Evolutionary conservation across 2,888 invertebrate species (phyloP).

Genomic region (Oeneis ivallda): DNA sequence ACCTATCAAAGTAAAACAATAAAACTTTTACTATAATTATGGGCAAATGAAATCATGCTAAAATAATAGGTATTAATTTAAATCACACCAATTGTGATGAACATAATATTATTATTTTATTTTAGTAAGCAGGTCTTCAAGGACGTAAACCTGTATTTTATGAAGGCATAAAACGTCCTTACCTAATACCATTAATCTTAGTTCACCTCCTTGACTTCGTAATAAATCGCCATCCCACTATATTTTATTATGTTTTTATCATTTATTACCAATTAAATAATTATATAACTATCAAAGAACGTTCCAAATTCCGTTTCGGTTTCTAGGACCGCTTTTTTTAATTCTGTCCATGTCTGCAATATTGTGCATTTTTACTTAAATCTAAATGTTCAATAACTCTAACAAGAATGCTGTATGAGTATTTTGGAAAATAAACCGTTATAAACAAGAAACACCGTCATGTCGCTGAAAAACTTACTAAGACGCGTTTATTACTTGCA

Average conservation of each 20-base stretch:
- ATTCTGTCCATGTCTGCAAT: too few relatives aligned
- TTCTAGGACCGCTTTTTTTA: neutral
- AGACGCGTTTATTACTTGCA: too few relatives aligned
- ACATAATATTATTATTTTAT: neutral
- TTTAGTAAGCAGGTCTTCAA: constrained; percentile 17
- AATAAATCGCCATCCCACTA: constrained; percentile 7
- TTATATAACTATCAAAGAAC: neutral
- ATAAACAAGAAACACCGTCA: too few relatives aligned
- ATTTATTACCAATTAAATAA: constrained; percentile 7
- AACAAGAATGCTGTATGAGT: neutral
- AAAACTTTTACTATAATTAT: neutral
- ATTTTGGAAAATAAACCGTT: too few relatives aligned
- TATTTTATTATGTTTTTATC: constrained; percentile 11
- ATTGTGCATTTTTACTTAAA: too few relatives aligned
- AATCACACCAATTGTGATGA: constrained; percentile 3
- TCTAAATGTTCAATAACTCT: too few relatives aligned
- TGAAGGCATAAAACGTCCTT: constrained; percentile 20
- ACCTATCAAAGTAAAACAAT: neutral
- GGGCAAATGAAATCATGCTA: constrained; percentile 7
- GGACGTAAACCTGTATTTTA: constrained; percentile 25
- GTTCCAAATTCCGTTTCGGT: neutral
- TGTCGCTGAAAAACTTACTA: too few relatives aligned
- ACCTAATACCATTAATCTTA: constrained; percentile 17
- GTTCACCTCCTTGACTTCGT: constrained; percentile 17
- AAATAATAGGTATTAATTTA: constrained; percentile 2